Evolutionary conservation across 2,888 invertebrate genomes (phyloP).

Genomic region (Bembecia ichneumoniformis): DNA sequence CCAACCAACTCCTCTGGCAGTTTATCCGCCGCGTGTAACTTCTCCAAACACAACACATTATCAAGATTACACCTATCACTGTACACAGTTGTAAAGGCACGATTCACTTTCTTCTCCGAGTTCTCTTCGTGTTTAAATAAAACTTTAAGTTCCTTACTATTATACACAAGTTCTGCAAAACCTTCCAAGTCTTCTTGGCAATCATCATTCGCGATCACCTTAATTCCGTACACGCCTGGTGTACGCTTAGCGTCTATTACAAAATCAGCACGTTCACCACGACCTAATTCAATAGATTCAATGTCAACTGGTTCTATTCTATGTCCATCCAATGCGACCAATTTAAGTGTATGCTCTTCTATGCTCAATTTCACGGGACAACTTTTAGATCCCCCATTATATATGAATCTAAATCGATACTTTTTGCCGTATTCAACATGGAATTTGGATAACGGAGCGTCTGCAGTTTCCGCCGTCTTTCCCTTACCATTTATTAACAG

Average conservation of each 20-base stretch:
- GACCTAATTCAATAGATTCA: slow-evolving; percentile 70
- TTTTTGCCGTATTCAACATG: slow-evolving; percentile 71
- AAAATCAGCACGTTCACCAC: slow-evolving; percentile 85
- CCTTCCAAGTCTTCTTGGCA: slow-evolving; percentile 66
- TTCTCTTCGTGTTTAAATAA: slow-evolving; percentile 34
- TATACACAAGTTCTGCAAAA: slow-evolving; percentile 65
- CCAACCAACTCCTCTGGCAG: slow-evolving; percentile 64
- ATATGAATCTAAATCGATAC: slow-evolving; percentile 77
- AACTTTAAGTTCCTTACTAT: slow-evolving; percentile 31
- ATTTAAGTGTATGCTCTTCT: slow-evolving; percentile 74
- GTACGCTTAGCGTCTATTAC: slow-evolving; percentile 75
- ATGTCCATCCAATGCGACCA: slow-evolving; percentile 81
- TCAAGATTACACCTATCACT: slow-evolving; percentile 57
- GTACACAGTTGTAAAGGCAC: slow-evolving; percentile 52
- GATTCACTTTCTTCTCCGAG: slow-evolving; percentile 23
- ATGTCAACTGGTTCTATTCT: slow-evolving; percentile 73
- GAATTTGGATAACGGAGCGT: slow-evolving; percentile 60
- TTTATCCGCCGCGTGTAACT: slow-evolving; percentile 67
- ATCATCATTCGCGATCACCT: slow-evolving; percentile 61
- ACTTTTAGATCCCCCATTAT: slow-evolving; percentile 76
- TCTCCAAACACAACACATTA: slow-evolving; percentile 70
- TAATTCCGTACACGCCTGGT: slow-evolving; percentile 74
- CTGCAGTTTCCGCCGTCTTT: slow-evolving; percentile 48
- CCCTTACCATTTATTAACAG: slow-evolving; percentile 77
- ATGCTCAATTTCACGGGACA: slow-evolving; percentile 79